Percentiles rank a stretch among this genome's conserved stretches.
These are phyloP conservation scores for Andrena cerasifolii DNA, from an alignment of 1,140 invertebrate species.

Conservation along the genomic window DNA sequence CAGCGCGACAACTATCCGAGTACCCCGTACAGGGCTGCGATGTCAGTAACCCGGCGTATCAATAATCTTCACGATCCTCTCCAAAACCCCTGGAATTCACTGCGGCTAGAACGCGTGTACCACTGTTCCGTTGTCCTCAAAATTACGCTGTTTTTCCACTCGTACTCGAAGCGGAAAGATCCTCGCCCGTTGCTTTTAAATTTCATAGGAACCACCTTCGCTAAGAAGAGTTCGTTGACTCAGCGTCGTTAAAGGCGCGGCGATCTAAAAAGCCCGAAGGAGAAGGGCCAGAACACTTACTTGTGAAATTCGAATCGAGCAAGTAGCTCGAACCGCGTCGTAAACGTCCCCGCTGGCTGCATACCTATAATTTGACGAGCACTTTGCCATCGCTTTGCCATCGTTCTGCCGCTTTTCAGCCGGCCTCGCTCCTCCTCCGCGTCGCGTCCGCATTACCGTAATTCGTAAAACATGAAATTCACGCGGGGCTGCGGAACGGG, in stretches of 20 bases:
- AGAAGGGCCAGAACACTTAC: conserved; percentile 3
- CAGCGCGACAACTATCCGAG: conserved; percentile 41
- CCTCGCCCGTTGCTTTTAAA: too few relatives aligned
- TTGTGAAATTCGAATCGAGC: conserved; percentile 52
- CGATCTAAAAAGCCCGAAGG: conserved; percentile 14
- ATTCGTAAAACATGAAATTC: conserved; percentile 41
- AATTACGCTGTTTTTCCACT: too few relatives aligned
- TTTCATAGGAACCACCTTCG: too few relatives aligned
- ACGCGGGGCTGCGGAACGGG: too few relatives aligned
- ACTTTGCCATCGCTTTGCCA: conserved; percentile 55
- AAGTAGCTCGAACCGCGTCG: conserved; percentile 37
- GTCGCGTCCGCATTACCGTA: conserved; percentile 33
- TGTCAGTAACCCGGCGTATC: conserved; percentile 29
- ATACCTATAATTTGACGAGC: conserved; percentile 66
- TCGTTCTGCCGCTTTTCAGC: conserved; percentile 36
- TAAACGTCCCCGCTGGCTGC: conserved; percentile 61
- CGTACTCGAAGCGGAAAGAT: too few relatives aligned
- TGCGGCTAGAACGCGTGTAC: too few relatives aligned
- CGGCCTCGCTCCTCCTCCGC: background rate
- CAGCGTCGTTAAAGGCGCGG: conserved; percentile 24
- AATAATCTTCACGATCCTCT: conserved; percentile 11
- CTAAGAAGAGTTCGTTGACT: conserved; percentile 27
- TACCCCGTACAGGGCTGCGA: conserved; percentile 6
- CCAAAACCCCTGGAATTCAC: conserved; percentile 1
- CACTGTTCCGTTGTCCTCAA: too few relatives aligned